A percentile compares a stretch with the other conserved stretches of the same genome.
Evolutionary conservation across 64 coral and sea anemone species (phyloP).

Genomic region (Astreopora myriophthalma): DNA sequence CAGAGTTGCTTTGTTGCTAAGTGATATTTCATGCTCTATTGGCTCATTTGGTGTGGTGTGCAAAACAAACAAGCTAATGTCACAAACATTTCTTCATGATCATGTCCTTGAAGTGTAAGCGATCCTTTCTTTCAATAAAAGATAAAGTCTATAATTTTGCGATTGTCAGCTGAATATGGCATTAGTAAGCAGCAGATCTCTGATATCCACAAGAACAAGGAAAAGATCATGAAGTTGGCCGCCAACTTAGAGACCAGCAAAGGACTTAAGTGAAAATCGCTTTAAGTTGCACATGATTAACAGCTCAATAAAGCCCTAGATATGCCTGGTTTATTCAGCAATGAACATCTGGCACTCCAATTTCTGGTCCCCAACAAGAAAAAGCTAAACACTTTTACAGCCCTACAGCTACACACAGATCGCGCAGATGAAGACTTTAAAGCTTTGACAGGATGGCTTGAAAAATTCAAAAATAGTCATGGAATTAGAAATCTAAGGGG

Average conservation of each 20-base stretch:
- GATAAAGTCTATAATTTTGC: neutral
- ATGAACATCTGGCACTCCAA: neutral
- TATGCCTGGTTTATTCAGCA: too few species aligned
- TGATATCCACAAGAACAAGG: neutral
- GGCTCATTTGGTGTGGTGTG: neutral
- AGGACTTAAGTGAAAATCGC: too few species aligned
- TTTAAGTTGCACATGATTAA: neutral
- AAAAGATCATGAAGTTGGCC: neutral
- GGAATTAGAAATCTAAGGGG: conserved; percentile 13
- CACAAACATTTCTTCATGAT: neutral
- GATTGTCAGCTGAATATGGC: neutral
- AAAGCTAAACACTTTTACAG: conserved; percentile 27
- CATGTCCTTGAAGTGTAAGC: neutral
- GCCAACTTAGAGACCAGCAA: neutral
- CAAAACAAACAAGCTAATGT: neutral
- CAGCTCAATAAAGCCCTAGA: neutral
- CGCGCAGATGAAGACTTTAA: neutral
- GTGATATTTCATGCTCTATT: neutral
- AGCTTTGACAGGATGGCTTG: conserved; percentile 26
- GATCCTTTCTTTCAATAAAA: neutral
- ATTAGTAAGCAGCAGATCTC: neutral
- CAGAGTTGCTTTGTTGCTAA: neutral
- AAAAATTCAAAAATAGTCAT: conserved; percentile 21
- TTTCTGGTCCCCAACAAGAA: neutral
- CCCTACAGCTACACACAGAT: neutral